phyloP scores from a whole-genome alignment of 2,888 invertebrate genomes.

The Keiferia lycopersicella region DNA sequence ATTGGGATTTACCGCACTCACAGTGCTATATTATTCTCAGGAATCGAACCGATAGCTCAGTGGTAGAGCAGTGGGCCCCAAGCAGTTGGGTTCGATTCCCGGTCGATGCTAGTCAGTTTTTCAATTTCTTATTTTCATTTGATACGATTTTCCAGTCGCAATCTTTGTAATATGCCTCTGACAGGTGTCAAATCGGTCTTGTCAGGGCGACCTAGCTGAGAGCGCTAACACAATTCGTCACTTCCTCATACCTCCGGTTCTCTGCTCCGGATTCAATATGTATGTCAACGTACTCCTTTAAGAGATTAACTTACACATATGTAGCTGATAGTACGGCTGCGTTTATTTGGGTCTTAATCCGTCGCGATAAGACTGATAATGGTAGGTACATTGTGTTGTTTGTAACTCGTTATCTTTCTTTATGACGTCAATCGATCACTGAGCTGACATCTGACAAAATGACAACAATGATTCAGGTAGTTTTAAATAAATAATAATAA shows the following conservation, averaged over 20 bases:
- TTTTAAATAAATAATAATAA: not conserved
- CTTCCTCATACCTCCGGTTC: slow-evolving; percentile 17
- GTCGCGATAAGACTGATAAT: slow-evolving; percentile 44
- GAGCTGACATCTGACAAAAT: not conserved
- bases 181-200: too few relatives aligned
- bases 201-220: not conserved
- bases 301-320: not conserved
- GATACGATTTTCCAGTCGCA: too few relatives aligned
- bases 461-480: not conserved
- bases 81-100: too few relatives aligned
- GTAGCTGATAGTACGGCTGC: slow-evolving; percentile 34
- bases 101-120: too few relatives aligned
- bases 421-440: slow-evolving; percentile 61
- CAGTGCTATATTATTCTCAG: too few relatives aligned
- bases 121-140: too few relatives aligned
- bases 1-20: too few relatives aligned
- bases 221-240: slow-evolving; percentile 3
- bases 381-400: slow-evolving; percentile 48
- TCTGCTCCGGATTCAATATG: not conserved
- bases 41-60: too few relatives aligned
- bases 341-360: slow-evolving; percentile 51
- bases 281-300: too few relatives aligned
- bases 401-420: slow-evolving; percentile 51
- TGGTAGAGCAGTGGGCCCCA: too few relatives aligned
- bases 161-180: too few relatives aligned